Conservation (phyloP, 2,113 vertebrate genomes). For the Xyrauchen texanus region DNA sequence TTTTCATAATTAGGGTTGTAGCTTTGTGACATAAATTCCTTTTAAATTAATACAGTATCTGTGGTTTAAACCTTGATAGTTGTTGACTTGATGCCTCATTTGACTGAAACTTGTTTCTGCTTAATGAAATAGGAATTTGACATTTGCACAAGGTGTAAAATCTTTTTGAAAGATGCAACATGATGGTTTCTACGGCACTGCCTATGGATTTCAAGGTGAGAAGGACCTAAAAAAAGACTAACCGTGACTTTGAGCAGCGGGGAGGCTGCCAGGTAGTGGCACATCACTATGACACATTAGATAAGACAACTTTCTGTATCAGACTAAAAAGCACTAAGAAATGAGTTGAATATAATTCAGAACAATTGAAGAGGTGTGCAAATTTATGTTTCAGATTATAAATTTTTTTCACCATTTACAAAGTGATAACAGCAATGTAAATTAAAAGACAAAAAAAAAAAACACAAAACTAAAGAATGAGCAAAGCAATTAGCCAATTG, state of each 20-base stretch:
- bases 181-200: conserved; percentile 37
- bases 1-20: not conserved
- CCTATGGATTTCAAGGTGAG: conserved; percentile 44
- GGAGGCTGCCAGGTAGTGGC: not conserved
- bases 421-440: no score
- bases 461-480: no score
- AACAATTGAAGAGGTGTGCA: no score
- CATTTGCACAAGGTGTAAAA: conserved; percentile 30
- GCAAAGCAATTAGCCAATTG: no score
- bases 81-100: conserved; percentile 30
- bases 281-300: conserved; percentile 16
- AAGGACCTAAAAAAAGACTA: conserved; percentile 32
- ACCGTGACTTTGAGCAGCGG: conserved; percentile 39
- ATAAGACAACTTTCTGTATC: conserved; percentile 23
- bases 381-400: no score
- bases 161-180: conserved; percentile 14
- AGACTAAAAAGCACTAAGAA: not conserved
- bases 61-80: not conserved
- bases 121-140: not conserved
- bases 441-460: no score
- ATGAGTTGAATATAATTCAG: no score
- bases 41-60: not conserved
- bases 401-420: no score
- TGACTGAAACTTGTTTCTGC: conserved; percentile 25
- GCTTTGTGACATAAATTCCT: not conserved